Conservation (phyloP, 2,797 vertebrate species). For the Manis crassicaudata region DNA sequence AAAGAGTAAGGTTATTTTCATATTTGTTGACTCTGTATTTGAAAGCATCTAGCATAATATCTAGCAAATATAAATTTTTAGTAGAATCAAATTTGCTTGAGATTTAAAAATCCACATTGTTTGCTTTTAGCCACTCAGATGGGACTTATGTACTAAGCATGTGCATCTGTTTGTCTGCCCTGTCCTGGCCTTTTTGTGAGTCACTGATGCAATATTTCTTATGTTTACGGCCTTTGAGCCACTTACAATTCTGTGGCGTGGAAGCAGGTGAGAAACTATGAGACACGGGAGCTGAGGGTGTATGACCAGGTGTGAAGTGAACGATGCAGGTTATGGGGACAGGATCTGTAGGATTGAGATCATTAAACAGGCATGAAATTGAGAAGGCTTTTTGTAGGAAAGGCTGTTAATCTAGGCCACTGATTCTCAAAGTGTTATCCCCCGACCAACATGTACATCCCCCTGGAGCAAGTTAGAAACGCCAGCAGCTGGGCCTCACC, state of each 20-base stretch:
- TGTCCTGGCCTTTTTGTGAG: neutral
- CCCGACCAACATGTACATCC: rapidly evolving
- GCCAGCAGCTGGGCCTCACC: neutral
- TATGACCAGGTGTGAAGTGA: neutral
- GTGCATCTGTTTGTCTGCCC: rapidly evolving
- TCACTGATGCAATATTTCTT: neutral
- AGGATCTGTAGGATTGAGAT: too few relatives aligned
- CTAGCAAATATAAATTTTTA: neutral
- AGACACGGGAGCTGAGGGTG: rapidly evolving
- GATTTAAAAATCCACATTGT: neutral
- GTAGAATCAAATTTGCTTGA: neutral
- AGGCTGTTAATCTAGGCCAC: neutral
- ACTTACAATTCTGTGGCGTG: too few relatives aligned
- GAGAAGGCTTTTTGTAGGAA: neutral
- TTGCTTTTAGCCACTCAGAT: neutral
- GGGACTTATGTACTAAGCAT: rapidly evolving
- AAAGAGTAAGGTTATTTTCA: neutral
- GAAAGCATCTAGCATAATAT: neutral
- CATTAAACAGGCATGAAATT: neutral
- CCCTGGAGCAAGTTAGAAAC: neutral
- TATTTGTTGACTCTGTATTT: neutral
- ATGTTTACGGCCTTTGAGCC: neutral
- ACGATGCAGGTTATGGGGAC: too few relatives aligned
- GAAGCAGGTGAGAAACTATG: neutral
- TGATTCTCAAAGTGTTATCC: neutral